phyloP scores from a whole-genome alignment of 2,888 invertebrate genomes.

The Antitype chi region DNA sequence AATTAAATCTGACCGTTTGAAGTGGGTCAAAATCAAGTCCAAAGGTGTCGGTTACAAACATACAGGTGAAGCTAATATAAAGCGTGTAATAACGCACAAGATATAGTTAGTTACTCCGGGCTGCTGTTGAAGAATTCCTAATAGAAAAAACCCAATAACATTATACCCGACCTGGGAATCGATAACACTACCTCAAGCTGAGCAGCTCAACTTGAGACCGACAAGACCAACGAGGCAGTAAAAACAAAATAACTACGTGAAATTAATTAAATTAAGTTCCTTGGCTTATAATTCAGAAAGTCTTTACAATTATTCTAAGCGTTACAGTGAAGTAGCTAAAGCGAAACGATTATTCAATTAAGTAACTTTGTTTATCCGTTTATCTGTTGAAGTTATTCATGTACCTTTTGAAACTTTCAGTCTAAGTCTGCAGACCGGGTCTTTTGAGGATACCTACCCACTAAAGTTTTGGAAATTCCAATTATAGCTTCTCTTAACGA shows the following conservation, averaged over 20 bases:
- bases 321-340: slow-evolving; percentile 1
- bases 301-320: slow-evolving; percentile 14
- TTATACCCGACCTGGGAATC: too few relatives aligned
- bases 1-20: too few relatives aligned
- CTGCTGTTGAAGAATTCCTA: too few relatives aligned
- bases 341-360: slow-evolving; percentile 50
- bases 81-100: too few relatives aligned
- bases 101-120: too few relatives aligned
- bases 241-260: not conserved
- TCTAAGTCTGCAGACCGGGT: slow-evolving; percentile 3
- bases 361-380: slow-evolving; percentile 53
- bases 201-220: too few relatives aligned
- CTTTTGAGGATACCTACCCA: slow-evolving; percentile 41
- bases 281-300: slow-evolving; percentile 9
- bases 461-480: slow-evolving; percentile 30
- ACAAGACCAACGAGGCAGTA: not conserved
- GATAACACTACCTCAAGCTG: not conserved
- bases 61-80: too few relatives aligned
- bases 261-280: not conserved
- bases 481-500: slow-evolving; percentile 37
- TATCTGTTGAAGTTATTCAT: slow-evolving; percentile 38
- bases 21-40: too few relatives aligned
- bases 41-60: too few relatives aligned
- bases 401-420: slow-evolving; percentile 49
- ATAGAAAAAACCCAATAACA: too few relatives aligned